Conservation (phyloP, 37 sponge, comb jelly and placozoan genomes). For the Cladorhizidae sp. region DNA sequence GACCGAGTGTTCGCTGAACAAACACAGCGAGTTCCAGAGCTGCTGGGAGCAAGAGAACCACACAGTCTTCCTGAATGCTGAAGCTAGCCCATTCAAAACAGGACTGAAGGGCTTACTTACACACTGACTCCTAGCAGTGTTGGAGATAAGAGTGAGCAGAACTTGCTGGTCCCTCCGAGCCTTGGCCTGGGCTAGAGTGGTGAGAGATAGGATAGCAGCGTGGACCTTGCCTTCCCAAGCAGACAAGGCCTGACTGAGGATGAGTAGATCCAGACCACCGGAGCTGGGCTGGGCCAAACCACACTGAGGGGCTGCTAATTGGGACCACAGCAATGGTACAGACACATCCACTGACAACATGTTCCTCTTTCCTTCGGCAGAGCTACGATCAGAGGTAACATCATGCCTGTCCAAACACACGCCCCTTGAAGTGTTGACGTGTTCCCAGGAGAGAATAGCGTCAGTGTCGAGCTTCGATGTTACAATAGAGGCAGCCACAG, state of each 20-base stretch:
- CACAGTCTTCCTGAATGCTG: slow-evolving; percentile 8
- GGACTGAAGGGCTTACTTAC: slow-evolving; percentile 4
- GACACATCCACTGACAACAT: slow-evolving; percentile 7
- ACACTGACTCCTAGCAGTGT: slow-evolving; percentile 17
- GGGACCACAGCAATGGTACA: slow-evolving; percentile 34
- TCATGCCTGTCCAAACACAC: background rate
- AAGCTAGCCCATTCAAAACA: slow-evolving; percentile 7
- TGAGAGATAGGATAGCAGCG: background rate
- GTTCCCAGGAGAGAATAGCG: slow-evolving; percentile 22
- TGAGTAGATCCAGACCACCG: slow-evolving; percentile 41
- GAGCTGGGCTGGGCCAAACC: slow-evolving; percentile 13
- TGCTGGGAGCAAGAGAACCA: slow-evolving; percentile 23
- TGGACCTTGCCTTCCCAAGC: slow-evolving; percentile 22
- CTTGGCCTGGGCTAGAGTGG: background rate
- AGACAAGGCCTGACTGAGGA: slow-evolving; percentile 3
- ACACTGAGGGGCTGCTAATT: slow-evolving; percentile 28
- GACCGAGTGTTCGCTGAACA: slow-evolving; percentile 21
- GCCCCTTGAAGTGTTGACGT: background rate
- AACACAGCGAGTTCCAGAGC: slow-evolving; percentile 30
- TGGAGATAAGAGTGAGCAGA: slow-evolving; percentile 22
- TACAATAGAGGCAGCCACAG: slow-evolving; percentile 16
- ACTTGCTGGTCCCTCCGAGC: slow-evolving; percentile 5
- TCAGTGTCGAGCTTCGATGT: slow-evolving; percentile 11
- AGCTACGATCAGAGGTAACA: background rate
- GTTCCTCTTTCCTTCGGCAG: slow-evolving; percentile 6